These are phyloP conservation scores for Donacobius atricapilla DNA, from an alignment of 2,113 vertebrate species.

Conservation along the genomic window DNA sequence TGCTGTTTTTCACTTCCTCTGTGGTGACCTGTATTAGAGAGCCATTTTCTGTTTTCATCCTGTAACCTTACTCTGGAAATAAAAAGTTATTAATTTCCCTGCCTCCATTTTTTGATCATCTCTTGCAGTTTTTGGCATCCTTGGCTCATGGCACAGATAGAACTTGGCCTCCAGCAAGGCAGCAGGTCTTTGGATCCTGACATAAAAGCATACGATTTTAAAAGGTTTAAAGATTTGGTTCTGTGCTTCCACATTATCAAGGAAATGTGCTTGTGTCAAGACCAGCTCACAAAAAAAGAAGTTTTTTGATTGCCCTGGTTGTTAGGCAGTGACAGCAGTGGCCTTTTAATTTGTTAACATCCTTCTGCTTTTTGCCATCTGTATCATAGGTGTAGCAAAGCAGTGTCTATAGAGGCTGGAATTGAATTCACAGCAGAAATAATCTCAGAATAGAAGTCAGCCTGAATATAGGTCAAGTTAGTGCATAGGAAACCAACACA, in stretches of 20 bases:
- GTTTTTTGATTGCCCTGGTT: background rate
- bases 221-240: background rate
- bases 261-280: background rate
- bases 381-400: background rate
- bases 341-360: background rate
- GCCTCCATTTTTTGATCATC: background rate
- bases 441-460: slow-evolving; percentile 30
- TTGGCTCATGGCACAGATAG: background rate
- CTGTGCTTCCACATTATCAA: background rate
- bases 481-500: slow-evolving; percentile 19
- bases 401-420: background rate
- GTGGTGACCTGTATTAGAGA: background rate
- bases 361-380: background rate
- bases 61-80: background rate
- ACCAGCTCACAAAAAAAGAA: background rate
- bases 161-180: background rate
- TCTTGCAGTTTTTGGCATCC: background rate
- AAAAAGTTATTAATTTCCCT: background rate
- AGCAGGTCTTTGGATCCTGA: background rate
- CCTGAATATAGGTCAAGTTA: slow-evolving; percentile 48
- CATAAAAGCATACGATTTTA: background rate
- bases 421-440: slow-evolving; percentile 24
- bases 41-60: background rate
- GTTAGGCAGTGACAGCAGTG: background rate
- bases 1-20: background rate